Conservation (phyloP, 64 coral and sea anemone species). For the Exaiptasia diaphana region DNA sequence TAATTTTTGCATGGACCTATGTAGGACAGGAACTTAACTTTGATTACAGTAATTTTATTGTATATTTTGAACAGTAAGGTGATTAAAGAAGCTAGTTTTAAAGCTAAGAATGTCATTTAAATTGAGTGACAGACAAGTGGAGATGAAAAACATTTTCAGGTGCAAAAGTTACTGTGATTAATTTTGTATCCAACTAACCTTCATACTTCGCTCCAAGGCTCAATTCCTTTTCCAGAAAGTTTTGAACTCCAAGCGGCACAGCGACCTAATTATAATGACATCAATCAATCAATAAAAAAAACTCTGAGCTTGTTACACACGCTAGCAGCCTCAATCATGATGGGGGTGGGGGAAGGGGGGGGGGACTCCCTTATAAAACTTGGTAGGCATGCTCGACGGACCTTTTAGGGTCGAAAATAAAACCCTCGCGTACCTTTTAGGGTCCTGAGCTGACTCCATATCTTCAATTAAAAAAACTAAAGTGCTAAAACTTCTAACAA, state of each 20-base stretch:
- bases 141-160: not conserved
- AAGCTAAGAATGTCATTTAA: not conserved
- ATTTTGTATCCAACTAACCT: not conserved
- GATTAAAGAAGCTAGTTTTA: not conserved
- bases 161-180: too few relatives aligned
- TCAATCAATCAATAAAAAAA: not conserved
- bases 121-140: not conserved
- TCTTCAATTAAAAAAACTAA: too few relatives aligned
- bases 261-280: not conserved
- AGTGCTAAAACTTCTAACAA: too few relatives aligned
- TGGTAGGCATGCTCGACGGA: too few relatives aligned
- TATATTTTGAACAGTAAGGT: not conserved
- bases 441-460: too few relatives aligned
- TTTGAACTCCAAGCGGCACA: constrained; percentile 8
- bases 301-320: not conserved
- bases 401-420: too few relatives aligned
- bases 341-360: too few relatives aligned
- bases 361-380: too few relatives aligned
- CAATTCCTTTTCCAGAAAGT: not conserved
- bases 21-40: not conserved
- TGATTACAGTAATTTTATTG: not conserved
- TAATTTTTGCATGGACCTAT: too few relatives aligned
- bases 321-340: too few relatives aligned
- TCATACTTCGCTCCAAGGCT: not conserved
- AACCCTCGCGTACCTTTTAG: too few relatives aligned